Percentiles rank a stretch among this genome's conserved stretches.
phyloP scores from a whole-genome alignment of 2,888 invertebrate genomes.

The Cephus nigrinus region DNA sequence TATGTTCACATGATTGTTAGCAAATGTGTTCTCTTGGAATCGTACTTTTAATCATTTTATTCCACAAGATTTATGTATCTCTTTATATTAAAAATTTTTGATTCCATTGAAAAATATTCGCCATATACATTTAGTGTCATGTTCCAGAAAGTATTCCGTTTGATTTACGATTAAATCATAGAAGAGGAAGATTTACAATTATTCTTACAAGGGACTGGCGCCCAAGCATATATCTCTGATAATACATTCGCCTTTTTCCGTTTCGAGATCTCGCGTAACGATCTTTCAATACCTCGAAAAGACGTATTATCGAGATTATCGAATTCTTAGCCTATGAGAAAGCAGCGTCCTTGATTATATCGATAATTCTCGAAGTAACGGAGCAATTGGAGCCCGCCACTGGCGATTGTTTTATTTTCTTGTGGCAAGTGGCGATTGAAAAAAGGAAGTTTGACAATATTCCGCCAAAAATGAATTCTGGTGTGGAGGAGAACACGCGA shows the following conservation, averaged over 20 bases:
- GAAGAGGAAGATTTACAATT: neutral
- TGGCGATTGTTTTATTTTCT: slow-evolving; percentile 20
- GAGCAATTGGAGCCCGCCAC: slow-evolving; percentile 26
- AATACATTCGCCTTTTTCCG: neutral
- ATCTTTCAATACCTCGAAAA: neutral
- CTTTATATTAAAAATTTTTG: neutral
- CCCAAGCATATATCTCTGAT: neutral
- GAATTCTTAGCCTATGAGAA: neutral
- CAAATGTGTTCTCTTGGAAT: neutral
- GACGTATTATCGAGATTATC: neutral
- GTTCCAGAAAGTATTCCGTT: neutral
- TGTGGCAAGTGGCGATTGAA: slow-evolving; percentile 30
- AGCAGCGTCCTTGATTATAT: neutral
- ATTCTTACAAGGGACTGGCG: neutral
- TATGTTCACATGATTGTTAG: neutral
- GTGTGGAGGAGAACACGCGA: slow-evolving; percentile 39
- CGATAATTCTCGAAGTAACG: slow-evolving; percentile 17
- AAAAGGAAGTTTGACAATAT: slow-evolving; percentile 34
- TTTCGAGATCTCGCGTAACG: neutral
- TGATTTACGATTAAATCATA: neutral
- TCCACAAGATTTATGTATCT: neutral
- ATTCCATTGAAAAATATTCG: neutral
- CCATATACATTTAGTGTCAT: neutral
- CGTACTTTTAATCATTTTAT: neutral
- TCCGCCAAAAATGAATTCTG: slow-evolving; percentile 56